A percentile compares a stretch with the other conserved stretches of the same genome.
These are phyloP conservation scores for Rhinophrynus dorsalis DNA, from an alignment of 2,797 vertebrate species.

Conservation along the genomic window DNA sequence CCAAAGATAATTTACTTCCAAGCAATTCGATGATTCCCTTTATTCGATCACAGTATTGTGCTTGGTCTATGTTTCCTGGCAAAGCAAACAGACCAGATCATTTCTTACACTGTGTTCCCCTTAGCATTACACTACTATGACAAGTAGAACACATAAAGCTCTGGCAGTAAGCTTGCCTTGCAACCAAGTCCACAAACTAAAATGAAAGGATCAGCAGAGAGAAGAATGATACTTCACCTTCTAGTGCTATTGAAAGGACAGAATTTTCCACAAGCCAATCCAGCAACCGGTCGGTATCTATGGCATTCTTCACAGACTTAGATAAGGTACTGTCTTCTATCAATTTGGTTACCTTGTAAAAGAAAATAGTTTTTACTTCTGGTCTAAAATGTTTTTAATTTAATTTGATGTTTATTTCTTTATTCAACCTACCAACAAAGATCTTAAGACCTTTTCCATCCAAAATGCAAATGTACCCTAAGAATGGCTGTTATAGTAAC, in stretches of 20 bases:
- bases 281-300: conserved; percentile 91
- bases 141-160: too few relatives aligned
- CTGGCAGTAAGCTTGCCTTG: too few relatives aligned
- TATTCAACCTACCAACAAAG: too few relatives aligned
- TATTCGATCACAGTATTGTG: conserved; percentile 97
- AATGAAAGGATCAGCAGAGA: too few relatives aligned
- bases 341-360: conserved; percentile 90
- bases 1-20: conserved; percentile 95
- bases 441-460: too few relatives aligned
- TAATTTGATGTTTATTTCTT: too few relatives aligned
- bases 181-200: too few relatives aligned
- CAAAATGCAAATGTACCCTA: too few relatives aligned
- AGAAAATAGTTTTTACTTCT: background rate
- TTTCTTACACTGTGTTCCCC: too few relatives aligned
- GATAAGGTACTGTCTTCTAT: conserved; percentile 98
- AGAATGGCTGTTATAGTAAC: too few relatives aligned
- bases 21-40: conserved; percentile 98
- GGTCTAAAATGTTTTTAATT: background rate
- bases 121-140: too few relatives aligned
- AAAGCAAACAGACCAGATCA: conserved; percentile 42
- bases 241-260: conserved; percentile 94
- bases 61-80: conserved; percentile 96
- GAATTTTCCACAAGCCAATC: conserved; percentile 98
- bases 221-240: too few relatives aligned
- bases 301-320: conserved; percentile 97